Percentiles rank a stretch among this genome's conserved stretches.
Evolutionary conservation across 1,140 invertebrate genomes (phyloP).

Genomic region (Lycorma delicatula): DNA sequence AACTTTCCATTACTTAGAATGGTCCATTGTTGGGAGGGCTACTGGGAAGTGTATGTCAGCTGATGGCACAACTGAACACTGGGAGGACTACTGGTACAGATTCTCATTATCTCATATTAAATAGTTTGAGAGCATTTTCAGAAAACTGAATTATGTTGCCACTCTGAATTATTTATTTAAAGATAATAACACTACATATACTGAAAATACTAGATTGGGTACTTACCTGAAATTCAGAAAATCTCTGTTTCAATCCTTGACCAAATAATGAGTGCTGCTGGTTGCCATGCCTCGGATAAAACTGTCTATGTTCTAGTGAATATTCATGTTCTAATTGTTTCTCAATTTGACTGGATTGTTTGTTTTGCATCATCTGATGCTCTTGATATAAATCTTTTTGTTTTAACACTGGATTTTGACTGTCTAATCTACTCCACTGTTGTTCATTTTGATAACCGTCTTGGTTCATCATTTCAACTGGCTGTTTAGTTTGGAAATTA

Average conservation of each 20-base stretch:
- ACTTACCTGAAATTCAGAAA: conserved; percentile 15
- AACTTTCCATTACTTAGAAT: no score
- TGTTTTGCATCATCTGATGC: conserved; percentile 14
- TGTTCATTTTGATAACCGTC: conserved; percentile 6
- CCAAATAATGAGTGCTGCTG: background rate
- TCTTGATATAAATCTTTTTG: conserved; percentile 13
- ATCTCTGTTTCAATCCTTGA: conserved; percentile 2
- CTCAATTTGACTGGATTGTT: conserved; percentile 10
- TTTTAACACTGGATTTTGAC: conserved; percentile 8
- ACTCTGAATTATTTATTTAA: background rate
- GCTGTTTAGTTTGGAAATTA: background rate
- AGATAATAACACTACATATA: background rate
- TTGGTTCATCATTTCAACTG: background rate
- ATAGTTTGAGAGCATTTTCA: no score
- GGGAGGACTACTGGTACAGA: no score
- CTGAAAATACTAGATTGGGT: background rate
- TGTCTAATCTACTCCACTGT: conserved; percentile 2
- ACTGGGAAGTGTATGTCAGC: no score
- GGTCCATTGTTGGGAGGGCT: no score
- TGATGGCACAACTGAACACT: no score
- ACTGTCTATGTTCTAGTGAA: conserved; percentile 13
- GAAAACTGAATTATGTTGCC: no score
- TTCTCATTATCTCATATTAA: no score
- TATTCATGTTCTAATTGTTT: conserved; percentile 11
- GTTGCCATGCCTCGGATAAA: conserved; percentile 2